Conservation (phyloP, 1,140 invertebrate genomes). For the Cyphomyrmex costatus region DNA sequence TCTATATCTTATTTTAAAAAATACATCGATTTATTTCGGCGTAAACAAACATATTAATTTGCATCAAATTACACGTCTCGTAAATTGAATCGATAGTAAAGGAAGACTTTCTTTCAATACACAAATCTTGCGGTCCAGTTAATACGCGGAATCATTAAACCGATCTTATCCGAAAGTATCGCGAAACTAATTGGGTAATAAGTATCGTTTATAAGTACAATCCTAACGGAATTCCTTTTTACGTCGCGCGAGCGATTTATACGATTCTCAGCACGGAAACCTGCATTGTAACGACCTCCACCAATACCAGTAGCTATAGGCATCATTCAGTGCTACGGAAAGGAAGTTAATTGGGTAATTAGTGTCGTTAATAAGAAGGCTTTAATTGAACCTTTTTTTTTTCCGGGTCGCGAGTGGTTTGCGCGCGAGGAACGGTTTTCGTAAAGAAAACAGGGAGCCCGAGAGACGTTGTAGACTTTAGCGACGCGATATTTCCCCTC, state of each 20-base stretch:
- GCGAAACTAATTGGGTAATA: constrained; percentile 53
- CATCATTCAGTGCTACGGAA: constrained; percentile 44
- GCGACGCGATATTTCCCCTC: constrained; percentile 55
- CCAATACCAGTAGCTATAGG: constrained; percentile 34
- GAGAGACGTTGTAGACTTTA: constrained; percentile 51
- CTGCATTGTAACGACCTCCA: background rate
- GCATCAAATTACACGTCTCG: background rate
- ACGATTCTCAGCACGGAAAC: constrained; percentile 26
- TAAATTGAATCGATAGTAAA: background rate
- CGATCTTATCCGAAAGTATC: constrained; percentile 13
- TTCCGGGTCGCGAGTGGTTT: constrained; percentile 29
- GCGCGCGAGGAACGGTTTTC: constrained; percentile 22
- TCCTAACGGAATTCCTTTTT: constrained; percentile 51
- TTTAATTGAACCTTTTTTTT: constrained; percentile 58
- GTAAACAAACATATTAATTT: background rate
- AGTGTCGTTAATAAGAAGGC: constrained; percentile 65
- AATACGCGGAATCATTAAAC: constrained; percentile 41
- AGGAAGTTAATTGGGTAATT: constrained; percentile 75
- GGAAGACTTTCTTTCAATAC: constrained; percentile 9
- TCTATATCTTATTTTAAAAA: background rate
- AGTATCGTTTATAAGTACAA: constrained; percentile 52
- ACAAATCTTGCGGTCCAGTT: background rate
- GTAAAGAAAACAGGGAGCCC: constrained; percentile 33
- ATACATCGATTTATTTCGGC: background rate
- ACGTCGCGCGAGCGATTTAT: constrained; percentile 37